phyloP scores from a whole-genome alignment of 2,797 vertebrate species.

The Haliaeetus albicilla region DNA sequence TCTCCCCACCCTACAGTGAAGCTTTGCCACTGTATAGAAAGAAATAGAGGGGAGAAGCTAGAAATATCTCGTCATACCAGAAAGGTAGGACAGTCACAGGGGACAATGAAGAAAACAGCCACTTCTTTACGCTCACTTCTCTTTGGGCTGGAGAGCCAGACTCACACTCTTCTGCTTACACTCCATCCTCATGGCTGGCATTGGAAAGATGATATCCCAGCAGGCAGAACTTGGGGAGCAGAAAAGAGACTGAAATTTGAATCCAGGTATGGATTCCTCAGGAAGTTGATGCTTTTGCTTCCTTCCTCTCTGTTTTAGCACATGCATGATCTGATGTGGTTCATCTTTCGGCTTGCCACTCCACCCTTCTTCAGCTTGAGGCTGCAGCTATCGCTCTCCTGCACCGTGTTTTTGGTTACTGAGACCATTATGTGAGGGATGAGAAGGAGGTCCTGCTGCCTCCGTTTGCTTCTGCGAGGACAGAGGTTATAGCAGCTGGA shows the following conservation, averaged over 20 bases:
- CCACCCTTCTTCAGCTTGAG: neutral
- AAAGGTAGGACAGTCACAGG: neutral
- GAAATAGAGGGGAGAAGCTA: neutral
- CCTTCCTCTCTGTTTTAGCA: neutral
- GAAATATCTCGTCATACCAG: neutral
- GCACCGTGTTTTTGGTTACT: fast-evolving
- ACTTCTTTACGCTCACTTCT: neutral
- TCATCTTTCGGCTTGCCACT: neutral
- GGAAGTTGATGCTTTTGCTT: neutral
- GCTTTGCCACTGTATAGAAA: neutral
- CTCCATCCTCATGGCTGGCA: neutral
- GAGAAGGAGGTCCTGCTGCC: neutral
- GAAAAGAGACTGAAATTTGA: neutral
- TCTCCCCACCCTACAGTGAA: neutral
- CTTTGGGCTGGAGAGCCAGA: neutral
- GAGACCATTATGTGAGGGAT: neutral
- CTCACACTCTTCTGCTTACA: neutral
- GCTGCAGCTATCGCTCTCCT: neutral
- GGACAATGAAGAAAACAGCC: neutral
- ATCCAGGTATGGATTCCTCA: neutral
- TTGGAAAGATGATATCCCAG: neutral
- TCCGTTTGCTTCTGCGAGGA: neutral
- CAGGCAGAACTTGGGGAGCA: neutral
- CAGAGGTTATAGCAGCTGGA: neutral
- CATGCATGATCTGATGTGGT: fast-evolving